Evolutionary conservation across 2,113 vertebrate genomes (phyloP).

Genomic region (Barnardius zonarius): DNA sequence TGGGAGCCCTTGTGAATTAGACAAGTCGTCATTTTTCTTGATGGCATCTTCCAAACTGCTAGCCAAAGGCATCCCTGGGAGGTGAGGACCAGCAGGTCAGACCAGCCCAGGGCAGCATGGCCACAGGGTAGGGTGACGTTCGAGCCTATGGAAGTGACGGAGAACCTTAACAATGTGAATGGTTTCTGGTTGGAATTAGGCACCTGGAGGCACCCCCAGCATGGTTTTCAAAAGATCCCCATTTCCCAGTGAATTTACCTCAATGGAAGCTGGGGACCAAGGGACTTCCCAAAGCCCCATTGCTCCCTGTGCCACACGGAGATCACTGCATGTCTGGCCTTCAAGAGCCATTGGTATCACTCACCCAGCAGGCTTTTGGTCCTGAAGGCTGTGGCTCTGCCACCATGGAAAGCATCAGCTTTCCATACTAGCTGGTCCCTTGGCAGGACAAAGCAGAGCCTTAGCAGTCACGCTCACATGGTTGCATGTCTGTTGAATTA

Average conservation of each 20-base stretch:
- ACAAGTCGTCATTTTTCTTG: background rate
- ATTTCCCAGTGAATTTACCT: background rate
- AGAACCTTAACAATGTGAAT: fast-evolving
- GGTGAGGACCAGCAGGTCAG: background rate
- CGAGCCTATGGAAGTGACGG: fast-evolving
- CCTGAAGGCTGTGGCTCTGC: fast-evolving
- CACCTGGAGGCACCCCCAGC: background rate
- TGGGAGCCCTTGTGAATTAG: background rate
- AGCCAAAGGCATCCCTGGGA: background rate
- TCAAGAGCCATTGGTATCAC: background rate
- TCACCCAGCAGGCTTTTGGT: background rate
- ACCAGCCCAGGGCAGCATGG: background rate
- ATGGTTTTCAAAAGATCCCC: background rate
- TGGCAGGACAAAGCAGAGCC: background rate
- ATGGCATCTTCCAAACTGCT: background rate
- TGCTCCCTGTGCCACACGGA: fast-evolving
- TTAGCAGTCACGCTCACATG: fast-evolving
- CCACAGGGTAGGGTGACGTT: background rate
- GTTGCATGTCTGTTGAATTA: background rate
- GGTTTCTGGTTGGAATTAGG: background rate
- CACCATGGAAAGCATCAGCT: background rate
- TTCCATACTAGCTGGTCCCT: background rate
- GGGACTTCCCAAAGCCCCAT: background rate
- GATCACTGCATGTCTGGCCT: background rate
- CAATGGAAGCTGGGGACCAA: background rate